phyloP scores from a whole-genome alignment of 2,797 vertebrate species.

The Harpagifer antarcticus region DNA sequence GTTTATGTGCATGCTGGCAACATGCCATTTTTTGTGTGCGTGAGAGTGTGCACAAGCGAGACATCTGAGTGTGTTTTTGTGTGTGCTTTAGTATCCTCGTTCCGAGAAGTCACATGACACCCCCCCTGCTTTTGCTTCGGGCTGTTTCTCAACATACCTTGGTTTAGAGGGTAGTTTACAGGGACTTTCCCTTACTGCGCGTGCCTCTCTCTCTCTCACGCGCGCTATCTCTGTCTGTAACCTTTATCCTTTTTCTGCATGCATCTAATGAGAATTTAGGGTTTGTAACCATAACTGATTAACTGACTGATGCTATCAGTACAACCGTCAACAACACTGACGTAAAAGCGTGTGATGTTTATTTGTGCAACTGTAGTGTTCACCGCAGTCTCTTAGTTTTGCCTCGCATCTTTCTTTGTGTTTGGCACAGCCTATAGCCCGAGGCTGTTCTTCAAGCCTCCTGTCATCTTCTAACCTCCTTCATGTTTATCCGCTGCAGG shows the following conservation, averaged over 20 bases:
- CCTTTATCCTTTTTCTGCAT: slow-evolving; percentile 28
- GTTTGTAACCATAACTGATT: slow-evolving; percentile 49
- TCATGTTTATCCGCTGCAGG: slow-evolving; percentile 57
- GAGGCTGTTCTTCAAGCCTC: slow-evolving; percentile 49
- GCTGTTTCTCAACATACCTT: slow-evolving; percentile 86
- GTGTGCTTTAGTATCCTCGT: slow-evolving; percentile 77
- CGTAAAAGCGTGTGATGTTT: slow-evolving; percentile 32
- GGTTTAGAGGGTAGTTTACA: slow-evolving; percentile 80
- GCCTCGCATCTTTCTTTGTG: slow-evolving; percentile 34
- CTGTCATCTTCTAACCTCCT: slow-evolving; percentile 48
- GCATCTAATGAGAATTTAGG: slow-evolving; percentile 18
- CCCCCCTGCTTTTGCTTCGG: slow-evolving; percentile 53
- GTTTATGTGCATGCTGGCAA: slow-evolving; percentile 23
- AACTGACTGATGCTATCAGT: slow-evolving; percentile 53
- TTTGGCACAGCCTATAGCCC: slow-evolving; percentile 42
- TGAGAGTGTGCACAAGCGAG: slow-evolving; percentile 28
- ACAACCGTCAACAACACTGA: slow-evolving; percentile 60
- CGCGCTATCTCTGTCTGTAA: slow-evolving; percentile 35
- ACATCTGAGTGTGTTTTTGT: slow-evolving; percentile 54
- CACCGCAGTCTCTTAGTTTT: slow-evolving; percentile 20
- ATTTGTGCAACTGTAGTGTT: slow-evolving; percentile 46
- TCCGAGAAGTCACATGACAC: slow-evolving; percentile 88
- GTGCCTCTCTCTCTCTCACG: slow-evolving; percentile 43
- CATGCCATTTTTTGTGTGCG: slow-evolving; percentile 14
- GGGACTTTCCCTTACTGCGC: slow-evolving; percentile 84